Conservation (phyloP, 2,888 invertebrate genomes). For the Scaptomyza tumidula region DNA sequence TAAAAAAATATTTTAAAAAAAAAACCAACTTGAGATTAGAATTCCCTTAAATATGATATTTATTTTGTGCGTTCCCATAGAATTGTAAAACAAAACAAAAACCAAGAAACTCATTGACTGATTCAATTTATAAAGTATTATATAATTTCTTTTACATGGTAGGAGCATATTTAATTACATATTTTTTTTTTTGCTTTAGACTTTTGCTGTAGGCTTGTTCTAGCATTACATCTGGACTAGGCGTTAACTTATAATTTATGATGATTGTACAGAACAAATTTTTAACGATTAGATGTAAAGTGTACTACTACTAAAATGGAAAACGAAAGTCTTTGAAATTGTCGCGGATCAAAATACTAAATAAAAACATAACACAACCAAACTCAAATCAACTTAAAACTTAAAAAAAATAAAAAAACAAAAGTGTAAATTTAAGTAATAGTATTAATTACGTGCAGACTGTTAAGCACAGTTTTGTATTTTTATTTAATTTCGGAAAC, state of each 20-base stretch:
- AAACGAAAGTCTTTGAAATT: conserved; percentile 75
- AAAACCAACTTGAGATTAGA: conserved; percentile 56
- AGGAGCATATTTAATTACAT: conserved; percentile 58
- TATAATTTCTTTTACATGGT: conserved; percentile 64
- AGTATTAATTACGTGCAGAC: conserved; percentile 69
- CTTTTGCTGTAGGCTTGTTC: conserved; percentile 37
- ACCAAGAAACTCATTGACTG: conserved; percentile 71
- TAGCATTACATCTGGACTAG: conserved; percentile 9
- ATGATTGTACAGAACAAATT: conserved; percentile 67
- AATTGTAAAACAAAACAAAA: conserved; percentile 44
- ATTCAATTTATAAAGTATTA: conserved; percentile 75
- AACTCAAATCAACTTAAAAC: conserved; percentile 46
- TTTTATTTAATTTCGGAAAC: conserved; percentile 61
- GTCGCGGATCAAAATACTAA: conserved; percentile 68
- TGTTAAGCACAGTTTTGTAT: conserved; percentile 45
- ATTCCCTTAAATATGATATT: conserved; percentile 63
- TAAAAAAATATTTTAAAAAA: conserved; percentile 26
- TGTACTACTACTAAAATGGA: conserved; percentile 59
- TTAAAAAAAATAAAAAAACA: conserved; percentile 19
- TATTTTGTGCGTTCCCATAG: conserved; percentile 60
- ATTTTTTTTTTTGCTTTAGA: conserved; percentile 14
- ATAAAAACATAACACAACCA: conserved; percentile 19
- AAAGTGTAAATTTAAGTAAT: conserved; percentile 65
- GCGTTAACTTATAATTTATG: conserved; percentile 48
- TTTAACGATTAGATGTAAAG: conserved; percentile 75